A percentile compares a stretch with the other conserved stretches of the same genome.
Conservation (phyloP, 1,140 invertebrate species). For the Drosophila arizonae region DNA sequence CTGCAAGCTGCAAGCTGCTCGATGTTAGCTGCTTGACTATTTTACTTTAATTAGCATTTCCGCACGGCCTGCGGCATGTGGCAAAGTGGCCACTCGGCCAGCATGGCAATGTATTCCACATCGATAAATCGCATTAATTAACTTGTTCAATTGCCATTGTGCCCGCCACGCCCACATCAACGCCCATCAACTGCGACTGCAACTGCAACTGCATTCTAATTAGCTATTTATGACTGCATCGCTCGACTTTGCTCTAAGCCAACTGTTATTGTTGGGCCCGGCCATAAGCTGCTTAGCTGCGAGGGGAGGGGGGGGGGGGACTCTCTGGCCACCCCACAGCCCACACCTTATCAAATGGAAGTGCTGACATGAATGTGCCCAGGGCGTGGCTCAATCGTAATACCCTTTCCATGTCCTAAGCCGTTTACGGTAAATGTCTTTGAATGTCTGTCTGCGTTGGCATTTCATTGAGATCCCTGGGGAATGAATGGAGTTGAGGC, state of each 20-base stretch:
- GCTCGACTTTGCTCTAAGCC: slow-evolving; percentile 18
- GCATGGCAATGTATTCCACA: slow-evolving; percentile 49
- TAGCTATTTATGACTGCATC: slow-evolving; percentile 43
- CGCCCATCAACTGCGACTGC: slow-evolving; percentile 20
- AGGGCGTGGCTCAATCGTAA: background rate
- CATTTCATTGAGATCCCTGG: too few species aligned
- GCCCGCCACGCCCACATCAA: slow-evolving; percentile 46
- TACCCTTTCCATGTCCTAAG: too few species aligned
- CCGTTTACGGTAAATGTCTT: too few species aligned
- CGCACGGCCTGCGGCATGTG: slow-evolving; percentile 36
- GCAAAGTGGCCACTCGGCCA: background rate
- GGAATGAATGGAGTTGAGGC: too few species aligned
- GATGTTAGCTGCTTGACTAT: slow-evolving; percentile 5
- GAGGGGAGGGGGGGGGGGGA: background rate
- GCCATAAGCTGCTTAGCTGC: slow-evolving; percentile 40
- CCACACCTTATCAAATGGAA: background rate
- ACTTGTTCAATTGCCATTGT: slow-evolving; percentile 67
- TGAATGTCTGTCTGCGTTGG: too few species aligned
- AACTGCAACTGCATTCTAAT: slow-evolving; percentile 59
- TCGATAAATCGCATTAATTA: slow-evolving; percentile 80
- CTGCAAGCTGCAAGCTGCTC: slow-evolving; percentile 5
- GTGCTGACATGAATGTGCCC: background rate
- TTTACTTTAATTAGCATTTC: slow-evolving; percentile 81
- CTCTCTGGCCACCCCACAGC: too few species aligned
- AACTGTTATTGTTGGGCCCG: slow-evolving; percentile 4